Conservation (phyloP, 53 echinoderm and acorn worm species). For the Apostichopus leukothele region DNA sequence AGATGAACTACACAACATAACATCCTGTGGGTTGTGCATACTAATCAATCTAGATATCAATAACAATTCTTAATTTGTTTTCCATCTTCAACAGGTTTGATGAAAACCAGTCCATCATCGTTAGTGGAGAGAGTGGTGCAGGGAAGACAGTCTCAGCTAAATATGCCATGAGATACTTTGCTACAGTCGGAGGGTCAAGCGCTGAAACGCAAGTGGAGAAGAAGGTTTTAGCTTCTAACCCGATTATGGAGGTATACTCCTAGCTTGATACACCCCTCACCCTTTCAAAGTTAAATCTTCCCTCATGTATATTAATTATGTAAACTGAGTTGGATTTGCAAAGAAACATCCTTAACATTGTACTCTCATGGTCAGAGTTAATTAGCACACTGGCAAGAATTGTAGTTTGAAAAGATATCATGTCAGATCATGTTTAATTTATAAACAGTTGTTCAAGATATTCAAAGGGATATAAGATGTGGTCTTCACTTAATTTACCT, state of each 20-base stretch:
- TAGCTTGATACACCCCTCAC: not conserved
- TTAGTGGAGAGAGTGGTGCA: conserved; percentile 97
- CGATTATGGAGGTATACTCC: conserved; percentile 92
- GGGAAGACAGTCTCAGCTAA: conserved; percentile 99
- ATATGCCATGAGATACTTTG: conserved; percentile 98
- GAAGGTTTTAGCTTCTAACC: conserved; percentile 95
- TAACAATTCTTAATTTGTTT: not conserved
- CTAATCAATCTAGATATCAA: no score
- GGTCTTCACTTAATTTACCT: no score
- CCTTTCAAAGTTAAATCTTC: not conserved
- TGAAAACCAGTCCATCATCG: conserved; percentile 96
- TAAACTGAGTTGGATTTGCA: no score
- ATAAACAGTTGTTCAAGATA: no score
- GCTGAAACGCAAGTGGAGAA: conserved; percentile 94
- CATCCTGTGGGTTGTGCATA: no score
- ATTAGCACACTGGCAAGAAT: no score
- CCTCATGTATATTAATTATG: not conserved
- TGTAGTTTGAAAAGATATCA: no score
- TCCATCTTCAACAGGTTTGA: conserved; percentile 72
- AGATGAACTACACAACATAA: no score
- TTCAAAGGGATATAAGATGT: no score
- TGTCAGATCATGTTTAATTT: no score
- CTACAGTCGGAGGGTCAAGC: conserved; percentile 84
- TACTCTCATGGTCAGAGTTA: no score
- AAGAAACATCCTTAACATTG: no score